phyloP scores from a whole-genome alignment of 35 echinoderm and acorn worm genomes.

The Hemicentrotus pulcherrimus region DNA sequence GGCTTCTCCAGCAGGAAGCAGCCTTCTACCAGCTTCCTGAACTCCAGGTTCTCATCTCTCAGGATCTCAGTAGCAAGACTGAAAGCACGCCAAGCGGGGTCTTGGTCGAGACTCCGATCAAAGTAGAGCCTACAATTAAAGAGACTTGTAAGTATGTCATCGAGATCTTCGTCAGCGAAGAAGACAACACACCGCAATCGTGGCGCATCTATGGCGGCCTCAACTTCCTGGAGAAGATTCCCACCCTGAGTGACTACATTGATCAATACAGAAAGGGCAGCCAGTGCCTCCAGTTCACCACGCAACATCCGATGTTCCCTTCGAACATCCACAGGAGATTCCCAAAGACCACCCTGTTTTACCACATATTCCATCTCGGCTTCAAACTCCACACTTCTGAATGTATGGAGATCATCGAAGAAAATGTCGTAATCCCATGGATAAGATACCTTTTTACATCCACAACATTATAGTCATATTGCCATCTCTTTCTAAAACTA shows the following conservation, averaged over 20 bases:
- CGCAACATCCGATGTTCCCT: neutral
- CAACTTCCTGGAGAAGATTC: neutral
- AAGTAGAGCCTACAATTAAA: neutral
- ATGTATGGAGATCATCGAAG: neutral
- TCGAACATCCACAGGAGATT: neutral
- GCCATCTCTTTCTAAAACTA: no score
- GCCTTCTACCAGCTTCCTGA: conserved; percentile 34
- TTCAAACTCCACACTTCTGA: conserved; percentile 29
- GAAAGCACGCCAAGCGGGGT: neutral
- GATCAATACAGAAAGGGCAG: conserved; percentile 3
- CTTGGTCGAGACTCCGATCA: neutral
- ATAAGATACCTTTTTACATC: neutral
- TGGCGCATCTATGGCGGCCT: conserved; percentile 26
- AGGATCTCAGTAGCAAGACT: neutral
- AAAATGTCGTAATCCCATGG: neutral
- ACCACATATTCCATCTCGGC: neutral
- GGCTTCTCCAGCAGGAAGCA: neutral
- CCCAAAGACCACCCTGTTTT: conserved; percentile 33
- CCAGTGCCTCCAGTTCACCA: conserved; percentile 11
- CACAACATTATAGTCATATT: neutral
- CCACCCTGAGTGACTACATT: neutral
- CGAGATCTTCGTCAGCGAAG: conserved; percentile 21
- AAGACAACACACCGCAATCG: neutral
- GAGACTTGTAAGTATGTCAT: neutral
- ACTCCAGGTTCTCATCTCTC: neutral